phyloP scores from a whole-genome alignment of 2,888 invertebrate species.

The Sinopyrophorus schimmeli region DNA sequence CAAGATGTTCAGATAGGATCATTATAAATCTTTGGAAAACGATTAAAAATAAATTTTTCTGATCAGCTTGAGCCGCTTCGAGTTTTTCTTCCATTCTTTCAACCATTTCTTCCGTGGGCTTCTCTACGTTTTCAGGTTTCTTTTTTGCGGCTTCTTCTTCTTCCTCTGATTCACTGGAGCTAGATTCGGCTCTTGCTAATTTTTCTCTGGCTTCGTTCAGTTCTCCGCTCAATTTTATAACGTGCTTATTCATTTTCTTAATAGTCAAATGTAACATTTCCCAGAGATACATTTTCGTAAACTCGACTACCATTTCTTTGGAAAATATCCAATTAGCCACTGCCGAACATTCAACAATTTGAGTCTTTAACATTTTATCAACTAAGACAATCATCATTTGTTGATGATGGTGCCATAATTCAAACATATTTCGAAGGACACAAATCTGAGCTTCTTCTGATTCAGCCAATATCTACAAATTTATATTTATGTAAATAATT shows the following conservation, averaged over 20 bases:
- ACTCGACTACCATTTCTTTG: slow-evolving; percentile 87
- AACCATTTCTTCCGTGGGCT: slow-evolving; percentile 81
- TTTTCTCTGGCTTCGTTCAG: slow-evolving; percentile 85
- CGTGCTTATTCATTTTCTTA: slow-evolving; percentile 95
- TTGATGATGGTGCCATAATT: slow-evolving; percentile 93
- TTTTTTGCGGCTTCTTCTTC: slow-evolving; percentile 57
- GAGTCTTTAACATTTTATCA: slow-evolving; percentile 96
- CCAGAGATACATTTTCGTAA: slow-evolving; percentile 95
- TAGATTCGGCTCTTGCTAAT: slow-evolving; percentile 79
- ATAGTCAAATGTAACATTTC: slow-evolving; percentile 95
- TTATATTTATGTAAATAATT: neutral
- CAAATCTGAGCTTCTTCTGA: slow-evolving; percentile 96
- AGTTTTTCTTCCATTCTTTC: slow-evolving; percentile 95
- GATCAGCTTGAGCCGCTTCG: slow-evolving; percentile 93
- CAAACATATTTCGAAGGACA: slow-evolving; percentile 88
- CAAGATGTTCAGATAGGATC: slow-evolving; percentile 94
- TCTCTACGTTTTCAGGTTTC: slow-evolving; percentile 57
- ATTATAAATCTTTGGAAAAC: slow-evolving; percentile 98
- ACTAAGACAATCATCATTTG: slow-evolving; percentile 97
- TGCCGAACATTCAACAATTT: slow-evolving; percentile 94
- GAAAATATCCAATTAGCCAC: slow-evolving; percentile 99
- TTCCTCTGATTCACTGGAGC: slow-evolving; percentile 81
- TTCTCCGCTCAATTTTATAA: slow-evolving; percentile 80
- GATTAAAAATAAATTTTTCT: slow-evolving; percentile 94
- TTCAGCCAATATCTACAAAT: slow-evolving; percentile 76